Conservation (phyloP, 2,888 invertebrate genomes). For the Octodonta nipae region DNA sequence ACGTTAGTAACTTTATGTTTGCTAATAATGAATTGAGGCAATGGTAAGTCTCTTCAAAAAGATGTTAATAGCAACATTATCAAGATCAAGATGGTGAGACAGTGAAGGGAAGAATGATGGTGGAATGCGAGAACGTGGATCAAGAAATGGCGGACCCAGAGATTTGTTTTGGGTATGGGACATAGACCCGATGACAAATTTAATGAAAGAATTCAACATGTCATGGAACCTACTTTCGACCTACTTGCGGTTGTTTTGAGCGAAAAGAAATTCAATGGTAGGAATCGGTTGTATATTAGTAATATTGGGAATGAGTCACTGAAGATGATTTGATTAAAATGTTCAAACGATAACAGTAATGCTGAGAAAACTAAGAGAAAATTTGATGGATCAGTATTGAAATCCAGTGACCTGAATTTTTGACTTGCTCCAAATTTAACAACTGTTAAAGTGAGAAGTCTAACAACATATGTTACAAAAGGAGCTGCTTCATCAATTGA, state of each 20-base stretch:
- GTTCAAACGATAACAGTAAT: slow-evolving; percentile 79
- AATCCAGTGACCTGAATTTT: slow-evolving; percentile 76
- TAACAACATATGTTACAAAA: slow-evolving; percentile 87
- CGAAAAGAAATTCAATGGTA: slow-evolving; percentile 79
- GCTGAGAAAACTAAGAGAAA: slow-evolving; percentile 91
- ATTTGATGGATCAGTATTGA: slow-evolving; percentile 74
- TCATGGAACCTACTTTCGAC: slow-evolving; percentile 61
- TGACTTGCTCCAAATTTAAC: slow-evolving; percentile 92
- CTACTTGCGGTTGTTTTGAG: slow-evolving; percentile 56
- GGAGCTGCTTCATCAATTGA: slow-evolving; percentile 81
- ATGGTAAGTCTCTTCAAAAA: too few species aligned
- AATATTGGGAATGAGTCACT: slow-evolving; percentile 74
- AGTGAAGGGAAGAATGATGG: slow-evolving; percentile 13
- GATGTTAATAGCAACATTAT: too few species aligned
- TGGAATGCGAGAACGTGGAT: slow-evolving; percentile 15
- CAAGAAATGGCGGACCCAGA: slow-evolving; percentile 28
- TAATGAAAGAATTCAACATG: slow-evolving; percentile 25
- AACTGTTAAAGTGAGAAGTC: slow-evolving; percentile 81
- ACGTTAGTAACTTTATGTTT: too few species aligned
- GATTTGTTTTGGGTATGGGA: slow-evolving; percentile 12
- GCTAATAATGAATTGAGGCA: too few species aligned
- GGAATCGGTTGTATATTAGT: slow-evolving; percentile 80
- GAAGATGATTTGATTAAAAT: slow-evolving; percentile 79
- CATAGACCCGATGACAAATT: slow-evolving; percentile 19
- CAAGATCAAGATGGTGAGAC: slow-evolving; percentile 1